These are phyloP conservation scores for Uloborus diversus DNA, from an alignment of 1,140 invertebrate genomes.

Conservation along the genomic window DNA sequence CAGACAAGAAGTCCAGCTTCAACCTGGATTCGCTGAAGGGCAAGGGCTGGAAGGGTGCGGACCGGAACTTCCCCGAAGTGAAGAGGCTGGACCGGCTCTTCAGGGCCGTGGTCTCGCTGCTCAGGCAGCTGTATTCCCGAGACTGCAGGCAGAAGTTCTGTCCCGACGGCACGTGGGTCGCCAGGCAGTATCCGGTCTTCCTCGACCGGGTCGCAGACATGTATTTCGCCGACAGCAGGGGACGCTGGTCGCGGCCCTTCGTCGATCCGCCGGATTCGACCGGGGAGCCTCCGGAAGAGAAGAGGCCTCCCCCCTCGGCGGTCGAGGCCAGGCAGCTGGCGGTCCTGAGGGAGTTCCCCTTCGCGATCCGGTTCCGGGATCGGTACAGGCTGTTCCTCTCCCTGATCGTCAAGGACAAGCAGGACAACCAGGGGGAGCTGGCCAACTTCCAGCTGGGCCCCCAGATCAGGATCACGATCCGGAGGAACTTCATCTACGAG, in stretches of 20 bases:
- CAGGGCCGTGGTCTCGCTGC: conserved; percentile 74
- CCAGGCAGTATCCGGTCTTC: conserved; percentile 74
- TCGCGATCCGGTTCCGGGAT: conserved; percentile 89
- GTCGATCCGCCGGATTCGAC: conserved; percentile 72
- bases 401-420: conserved; percentile 70
- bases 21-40: conserved; percentile 63
- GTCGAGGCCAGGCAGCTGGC: conserved; percentile 88
- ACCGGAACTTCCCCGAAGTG: conserved; percentile 20
- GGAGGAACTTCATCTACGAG: conserved; percentile 94
- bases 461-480: conserved; percentile 80
- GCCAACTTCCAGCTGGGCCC: conserved; percentile 77
- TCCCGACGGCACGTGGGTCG: conserved; percentile 80
- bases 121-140: conserved; percentile 83
- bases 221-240: conserved; percentile 68
- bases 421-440: conserved; percentile 77
- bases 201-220: conserved; percentile 71
- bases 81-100: conserved; percentile 61
- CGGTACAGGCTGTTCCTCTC: conserved; percentile 74
- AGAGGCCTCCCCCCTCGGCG: conserved; percentile 84
- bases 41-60: conserved; percentile 19
- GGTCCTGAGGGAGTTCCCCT: conserved; percentile 90
- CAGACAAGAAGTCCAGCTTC: conserved; percentile 75
- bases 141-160: conserved; percentile 82
- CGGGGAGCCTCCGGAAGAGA: conserved; percentile 72
- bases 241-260: conserved; percentile 72